A percentile compares a stretch with the other conserved stretches of the same genome.
Conservation (phyloP, 2,113 vertebrate species). For the Hippocampus barbouri region DNA sequence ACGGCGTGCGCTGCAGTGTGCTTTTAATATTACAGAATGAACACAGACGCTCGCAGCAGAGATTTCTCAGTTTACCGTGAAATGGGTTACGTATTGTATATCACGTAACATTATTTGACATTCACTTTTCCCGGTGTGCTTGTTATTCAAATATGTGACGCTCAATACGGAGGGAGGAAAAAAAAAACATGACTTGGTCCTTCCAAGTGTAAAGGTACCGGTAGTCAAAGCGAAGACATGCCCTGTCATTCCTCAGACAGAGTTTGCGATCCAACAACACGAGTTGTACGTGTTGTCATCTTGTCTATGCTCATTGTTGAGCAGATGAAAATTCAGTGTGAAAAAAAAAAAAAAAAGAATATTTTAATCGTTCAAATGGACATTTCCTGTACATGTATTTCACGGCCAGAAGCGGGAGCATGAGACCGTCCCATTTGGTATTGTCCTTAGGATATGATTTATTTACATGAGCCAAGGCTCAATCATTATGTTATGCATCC, state of each 20-base stretch:
- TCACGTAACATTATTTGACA: background rate
- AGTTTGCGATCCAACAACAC: background rate
- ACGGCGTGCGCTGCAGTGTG: background rate
- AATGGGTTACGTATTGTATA: too few species aligned
- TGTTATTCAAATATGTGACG: background rate
- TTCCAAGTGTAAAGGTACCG: background rate
- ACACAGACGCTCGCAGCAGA: background rate
- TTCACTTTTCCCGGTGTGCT: background rate
- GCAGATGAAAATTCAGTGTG: slow-evolving; percentile 14
- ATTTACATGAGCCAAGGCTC: background rate
- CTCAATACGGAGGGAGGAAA: background rate
- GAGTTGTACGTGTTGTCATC: background rate
- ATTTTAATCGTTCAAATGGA: slow-evolving; percentile 51
- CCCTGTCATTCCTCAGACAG: background rate
- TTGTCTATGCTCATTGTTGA: slow-evolving; percentile 16
- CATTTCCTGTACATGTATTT: slow-evolving; percentile 32
- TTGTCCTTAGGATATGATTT: slow-evolving; percentile 7
- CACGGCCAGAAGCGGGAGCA: slow-evolving; percentile 5
- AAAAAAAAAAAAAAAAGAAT: slow-evolving; percentile 31
- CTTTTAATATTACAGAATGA: slow-evolving; percentile 1
- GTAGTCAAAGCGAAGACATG: background rate
- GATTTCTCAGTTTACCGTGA: background rate
- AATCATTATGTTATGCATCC: slow-evolving; percentile 1
- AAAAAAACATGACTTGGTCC: background rate
- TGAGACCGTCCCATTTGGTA: slow-evolving; percentile 3